Conservation (phyloP, 2,888 invertebrate species). For the Drosophila niveifrons region DNA sequence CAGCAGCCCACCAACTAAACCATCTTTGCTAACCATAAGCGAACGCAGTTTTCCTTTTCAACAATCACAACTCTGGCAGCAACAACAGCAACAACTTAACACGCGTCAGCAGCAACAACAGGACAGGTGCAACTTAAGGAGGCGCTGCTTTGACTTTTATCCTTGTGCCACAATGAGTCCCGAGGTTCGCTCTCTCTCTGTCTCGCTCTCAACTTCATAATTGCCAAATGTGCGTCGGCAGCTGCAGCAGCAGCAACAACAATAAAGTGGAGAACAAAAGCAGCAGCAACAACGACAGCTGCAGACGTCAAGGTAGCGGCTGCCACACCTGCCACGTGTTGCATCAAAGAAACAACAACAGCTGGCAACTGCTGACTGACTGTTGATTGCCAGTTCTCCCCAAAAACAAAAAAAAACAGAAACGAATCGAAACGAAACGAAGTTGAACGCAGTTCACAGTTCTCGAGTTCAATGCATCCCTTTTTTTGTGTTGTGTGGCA, state of each 20-base stretch:
- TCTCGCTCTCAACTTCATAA: constrained; percentile 44
- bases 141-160: constrained; percentile 54
- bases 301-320: constrained; percentile 55
- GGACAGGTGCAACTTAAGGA: constrained; percentile 64
- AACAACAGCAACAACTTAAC: constrained; percentile 45
- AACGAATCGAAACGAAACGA: no score
- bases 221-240: constrained; percentile 51
- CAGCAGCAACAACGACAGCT: constrained; percentile 45
- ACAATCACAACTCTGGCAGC: constrained; percentile 47
- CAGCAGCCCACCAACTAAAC: constrained; percentile 13
- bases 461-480: constrained; percentile 38
- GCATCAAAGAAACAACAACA: constrained; percentile 51
- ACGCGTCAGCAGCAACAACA: constrained; percentile 52
- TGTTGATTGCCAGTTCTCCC: constrained; percentile 22
- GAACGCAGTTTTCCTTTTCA: constrained; percentile 40
- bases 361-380: constrained; percentile 39
- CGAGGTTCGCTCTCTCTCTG: not conserved
- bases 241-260: constrained; percentile 36
- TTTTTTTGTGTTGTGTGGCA: constrained; percentile 20
- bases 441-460: not conserved
- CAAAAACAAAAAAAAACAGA: no score
- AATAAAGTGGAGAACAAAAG: not conserved
- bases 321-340: constrained; percentile 77
- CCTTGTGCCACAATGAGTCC: constrained; percentile 40
- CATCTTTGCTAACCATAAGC: not conserved